Percentiles rank a stretch among this genome's conserved stretches.
Evolutionary conservation across 2,888 invertebrate species (phyloP).

Genomic region (Smittia aterrima): DNA sequence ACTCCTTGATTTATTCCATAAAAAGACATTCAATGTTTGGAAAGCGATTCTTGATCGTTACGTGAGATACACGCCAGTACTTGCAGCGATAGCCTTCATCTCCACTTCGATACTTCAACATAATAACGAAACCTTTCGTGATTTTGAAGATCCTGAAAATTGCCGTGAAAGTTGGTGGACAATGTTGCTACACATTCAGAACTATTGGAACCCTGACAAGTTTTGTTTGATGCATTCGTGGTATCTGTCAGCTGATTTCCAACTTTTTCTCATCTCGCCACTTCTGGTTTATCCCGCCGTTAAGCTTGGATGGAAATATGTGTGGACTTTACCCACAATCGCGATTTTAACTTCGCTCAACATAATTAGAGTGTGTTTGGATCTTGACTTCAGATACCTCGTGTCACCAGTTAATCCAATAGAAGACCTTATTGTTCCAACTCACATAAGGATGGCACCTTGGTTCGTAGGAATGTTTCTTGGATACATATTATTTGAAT

Average conservation of each 20-base stretch:
- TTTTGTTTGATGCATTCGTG: neutral
- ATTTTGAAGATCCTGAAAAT: too few species aligned
- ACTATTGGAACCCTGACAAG: conserved; percentile 9
- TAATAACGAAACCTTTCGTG: too few species aligned
- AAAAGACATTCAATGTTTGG: too few species aligned
- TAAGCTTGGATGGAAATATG: too few species aligned
- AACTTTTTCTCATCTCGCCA: conserved; percentile 45
- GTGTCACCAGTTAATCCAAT: too few species aligned
- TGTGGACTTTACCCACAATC: too few species aligned
- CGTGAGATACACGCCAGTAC: conserved; percentile 27
- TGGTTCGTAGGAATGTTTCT: neutral
- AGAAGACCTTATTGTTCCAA: too few species aligned
- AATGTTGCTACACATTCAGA: conserved; percentile 27
- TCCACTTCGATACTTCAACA: too few species aligned
- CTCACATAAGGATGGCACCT: neutral
- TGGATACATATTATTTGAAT: neutral
- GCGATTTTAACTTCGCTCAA: neutral
- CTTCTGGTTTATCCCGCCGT: conserved; percentile 43
- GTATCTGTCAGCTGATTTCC: conserved; percentile 48
- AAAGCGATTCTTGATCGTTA: conserved; percentile 13
- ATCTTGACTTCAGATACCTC: too few species aligned
- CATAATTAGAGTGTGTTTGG: too few species aligned
- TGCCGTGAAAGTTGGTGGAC: conserved; percentile 30
- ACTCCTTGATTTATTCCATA: conserved; percentile 1
- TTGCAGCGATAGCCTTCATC: conserved; percentile 46